phyloP scores from a whole-genome alignment of 1,140 invertebrate species.

The Gyrodactylus salaris region DNA sequence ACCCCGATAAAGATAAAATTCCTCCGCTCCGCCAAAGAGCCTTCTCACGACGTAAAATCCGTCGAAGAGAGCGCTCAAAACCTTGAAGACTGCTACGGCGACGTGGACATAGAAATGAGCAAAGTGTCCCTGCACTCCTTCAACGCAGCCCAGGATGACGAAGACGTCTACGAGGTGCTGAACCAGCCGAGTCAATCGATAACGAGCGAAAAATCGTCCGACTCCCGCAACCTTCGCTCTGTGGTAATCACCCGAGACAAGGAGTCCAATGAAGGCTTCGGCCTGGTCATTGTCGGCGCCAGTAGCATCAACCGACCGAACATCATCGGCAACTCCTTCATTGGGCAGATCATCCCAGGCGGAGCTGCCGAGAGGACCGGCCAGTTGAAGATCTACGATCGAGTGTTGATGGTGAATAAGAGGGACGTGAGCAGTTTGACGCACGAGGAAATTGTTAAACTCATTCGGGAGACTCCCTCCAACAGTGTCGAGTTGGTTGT shows the following conservation, averaged over 20 bases:
- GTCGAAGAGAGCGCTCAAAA: not conserved
- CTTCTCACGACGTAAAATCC: too few species aligned
- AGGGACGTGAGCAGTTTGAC: not conserved
- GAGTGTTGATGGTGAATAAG: not conserved
- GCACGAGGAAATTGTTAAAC: not conserved
- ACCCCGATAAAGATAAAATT: not conserved
- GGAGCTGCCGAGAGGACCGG: not conserved
- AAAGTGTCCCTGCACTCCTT: not conserved
- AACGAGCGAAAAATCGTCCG: not conserved
- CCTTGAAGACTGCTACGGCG: not conserved
- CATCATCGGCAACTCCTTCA: not conserved
- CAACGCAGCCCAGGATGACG: not conserved
- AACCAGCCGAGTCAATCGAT: not conserved
- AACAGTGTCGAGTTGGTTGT: not conserved
- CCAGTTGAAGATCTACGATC: not conserved
- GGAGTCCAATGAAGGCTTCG: not conserved
- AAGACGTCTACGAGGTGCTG: not conserved
- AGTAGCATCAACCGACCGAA: not conserved
- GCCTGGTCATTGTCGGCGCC: not conserved
- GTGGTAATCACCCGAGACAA: not conserved
- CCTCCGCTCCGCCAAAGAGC: not conserved
- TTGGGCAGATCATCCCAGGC: not conserved
- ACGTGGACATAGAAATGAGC: not conserved
- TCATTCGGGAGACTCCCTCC: not conserved
- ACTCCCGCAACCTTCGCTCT: not conserved